Conservation (phyloP, 2,797 vertebrate genomes). For the Carapus acus region DNA sequence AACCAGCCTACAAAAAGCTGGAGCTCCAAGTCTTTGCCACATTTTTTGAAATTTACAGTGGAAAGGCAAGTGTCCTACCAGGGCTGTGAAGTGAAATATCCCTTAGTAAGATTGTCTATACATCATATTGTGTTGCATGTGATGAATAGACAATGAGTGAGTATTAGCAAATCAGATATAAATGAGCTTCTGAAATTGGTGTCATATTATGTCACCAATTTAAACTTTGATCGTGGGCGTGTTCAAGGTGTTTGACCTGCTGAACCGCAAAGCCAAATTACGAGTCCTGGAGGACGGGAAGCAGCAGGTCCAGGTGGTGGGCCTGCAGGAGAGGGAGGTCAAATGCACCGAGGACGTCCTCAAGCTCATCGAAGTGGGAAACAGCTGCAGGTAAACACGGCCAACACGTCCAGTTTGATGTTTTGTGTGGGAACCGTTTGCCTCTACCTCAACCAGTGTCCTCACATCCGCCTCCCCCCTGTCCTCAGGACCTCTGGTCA, state of each 20-base stretch:
- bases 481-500: constrained; percentile 89
- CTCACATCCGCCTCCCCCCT: not conserved
- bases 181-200: too few species aligned
- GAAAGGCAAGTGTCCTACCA: too few species aligned
- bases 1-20: constrained; percentile 94
- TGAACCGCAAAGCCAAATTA: constrained; percentile 93
- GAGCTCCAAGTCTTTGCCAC: constrained; percentile 96
- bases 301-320: constrained; percentile 96
- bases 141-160: too few species aligned
- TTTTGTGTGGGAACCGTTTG: too few species aligned
- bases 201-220: too few species aligned
- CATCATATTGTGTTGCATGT: too few species aligned
- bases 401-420: too few species aligned
- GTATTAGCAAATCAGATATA: too few species aligned
- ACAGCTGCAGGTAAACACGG: constrained; percentile 87
- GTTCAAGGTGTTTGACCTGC: constrained; percentile 88
- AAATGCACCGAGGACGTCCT: constrained; percentile 95
- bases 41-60: constrained; percentile 99
- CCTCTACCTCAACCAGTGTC: too few species aligned
- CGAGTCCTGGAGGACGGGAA: constrained; percentile 95
- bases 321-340: constrained; percentile 91
- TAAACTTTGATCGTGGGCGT: constrained; percentile 13
- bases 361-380: constrained; percentile 95
- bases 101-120: too few species aligned
- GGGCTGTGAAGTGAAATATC: too few species aligned